Evolutionary conservation across 1,140 invertebrate species (phyloP), one percentile per base, ranked within the genome.

Genomic region (Zaprionus davidi): DNA sequence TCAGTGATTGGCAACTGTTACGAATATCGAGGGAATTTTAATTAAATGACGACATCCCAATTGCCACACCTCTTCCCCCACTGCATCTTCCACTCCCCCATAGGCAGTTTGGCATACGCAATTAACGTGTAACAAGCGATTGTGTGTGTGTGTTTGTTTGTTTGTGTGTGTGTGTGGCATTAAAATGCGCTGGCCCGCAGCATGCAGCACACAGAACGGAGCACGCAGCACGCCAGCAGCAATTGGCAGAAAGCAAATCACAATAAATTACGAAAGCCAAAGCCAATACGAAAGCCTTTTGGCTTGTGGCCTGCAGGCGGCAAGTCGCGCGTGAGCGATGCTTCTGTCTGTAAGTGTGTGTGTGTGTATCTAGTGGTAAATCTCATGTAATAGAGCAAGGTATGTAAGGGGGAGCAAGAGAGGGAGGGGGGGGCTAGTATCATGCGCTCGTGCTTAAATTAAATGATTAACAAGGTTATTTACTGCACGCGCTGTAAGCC

Each of bases 391-490:
- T 51, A 51, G 46, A 51, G 46, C 46, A 22, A 9, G 46, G 6
- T 7, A 7, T 7, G 6, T 7, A 2, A 0, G 6, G 71, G n/a
- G 9, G 0, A 9, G 7, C 70, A 72, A 49, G 74, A 36, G 75
- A 69, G 38, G 41, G 15, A 66, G 41, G n/a, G 38, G n/a, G 38
- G 2, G 1, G 36, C 12, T 38, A 51, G 38, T 79, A 75, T 75
- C 72, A 70, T 58, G 57, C 66, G 70, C 44, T 65, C 55, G 78
- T 77, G 76, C 80, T 83, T 87, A 79, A 90, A 90, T 90, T 87
- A 91, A 90, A 90, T 90, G 88, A 91, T 90, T 91, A 90, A 90
- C 87, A 87, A 71, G 66, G 66, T 90, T 82, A 90, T 90, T 87
- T 90, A 90, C 79, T 72, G 76, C 78, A 65, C 65, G 31, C 63